Conservation (phyloP, 2,888 invertebrate species). For the Galerucella nymphaeae region DNA sequence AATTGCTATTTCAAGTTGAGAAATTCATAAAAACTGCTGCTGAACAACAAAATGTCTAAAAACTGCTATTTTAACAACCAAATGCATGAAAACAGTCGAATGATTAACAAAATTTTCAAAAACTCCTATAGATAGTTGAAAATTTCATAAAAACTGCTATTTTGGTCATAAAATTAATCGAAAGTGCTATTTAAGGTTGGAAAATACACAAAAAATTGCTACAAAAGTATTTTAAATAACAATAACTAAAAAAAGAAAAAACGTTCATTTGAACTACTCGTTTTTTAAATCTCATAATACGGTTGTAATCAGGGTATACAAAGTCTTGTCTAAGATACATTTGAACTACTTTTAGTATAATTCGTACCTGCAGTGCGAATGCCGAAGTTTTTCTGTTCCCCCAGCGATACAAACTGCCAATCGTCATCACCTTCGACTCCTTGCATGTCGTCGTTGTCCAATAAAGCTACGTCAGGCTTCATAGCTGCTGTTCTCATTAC, state of each 20-base stretch:
- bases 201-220: slow-evolving; percentile 57
- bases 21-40: no score
- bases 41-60: no score
- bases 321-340: no score
- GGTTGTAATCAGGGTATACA: background rate
- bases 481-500: slow-evolving; percentile 92
- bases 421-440: slow-evolving; percentile 87
- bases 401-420: slow-evolving; percentile 94
- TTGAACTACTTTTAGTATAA: background rate
- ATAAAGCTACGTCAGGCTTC: slow-evolving; percentile 91
- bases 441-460: slow-evolving; percentile 88
- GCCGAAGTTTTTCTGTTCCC: slow-evolving; percentile 95
- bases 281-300: background rate
- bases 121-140: no score
- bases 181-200: no score
- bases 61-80: no score
- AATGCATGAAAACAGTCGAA: no score
- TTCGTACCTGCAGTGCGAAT: slow-evolving; percentile 84
- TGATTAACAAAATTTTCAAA: no score
- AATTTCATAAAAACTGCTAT: no score
- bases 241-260: background rate
- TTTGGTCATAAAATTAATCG: no score
- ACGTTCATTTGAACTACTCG: background rate
- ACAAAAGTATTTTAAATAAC: background rate
- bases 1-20: no score